Percentiles rank a stretch among this genome's conserved stretches.
phyloP scores from a whole-genome alignment of 2,797 vertebrate species.

The Amazonetta brasiliensis region DNA sequence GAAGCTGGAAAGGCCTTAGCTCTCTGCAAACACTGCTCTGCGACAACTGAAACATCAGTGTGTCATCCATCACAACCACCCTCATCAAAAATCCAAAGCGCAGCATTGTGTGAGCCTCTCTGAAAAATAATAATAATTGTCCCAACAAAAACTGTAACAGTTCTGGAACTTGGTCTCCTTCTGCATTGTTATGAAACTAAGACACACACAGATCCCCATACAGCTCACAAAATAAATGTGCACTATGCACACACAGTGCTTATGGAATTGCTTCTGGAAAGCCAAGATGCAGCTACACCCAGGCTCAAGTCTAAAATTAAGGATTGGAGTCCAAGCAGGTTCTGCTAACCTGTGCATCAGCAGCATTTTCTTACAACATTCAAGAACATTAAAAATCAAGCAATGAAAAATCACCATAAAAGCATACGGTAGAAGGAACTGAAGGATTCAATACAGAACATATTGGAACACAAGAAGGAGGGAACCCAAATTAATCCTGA shows the following conservation, averaged over 20 bases:
- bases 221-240: accelerated
- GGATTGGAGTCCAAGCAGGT: accelerated
- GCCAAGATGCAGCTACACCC: background rate
- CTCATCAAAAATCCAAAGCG: no score
- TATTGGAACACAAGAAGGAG: background rate
- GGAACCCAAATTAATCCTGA: background rate
- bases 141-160: background rate
- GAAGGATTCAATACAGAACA: background rate
- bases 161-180: background rate
- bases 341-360: background rate
- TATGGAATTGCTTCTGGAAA: background rate
- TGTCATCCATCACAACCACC: no score
- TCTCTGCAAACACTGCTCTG: background rate
- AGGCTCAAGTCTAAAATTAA: background rate
- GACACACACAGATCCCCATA: accelerated
- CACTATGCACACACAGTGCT: background rate
- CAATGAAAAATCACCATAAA: background rate
- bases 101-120: no score
- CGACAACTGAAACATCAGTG: no score
- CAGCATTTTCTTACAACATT: background rate
- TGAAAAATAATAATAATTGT: no score
- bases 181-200: background rate
- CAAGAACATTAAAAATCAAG: background rate
- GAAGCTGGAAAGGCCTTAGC: no score
- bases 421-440: background rate